Evolutionary conservation across 2,888 invertebrate species (phyloP), one percentile per base, ranked within the genome.

Genomic region (Petrophora chlorosata): DNA sequence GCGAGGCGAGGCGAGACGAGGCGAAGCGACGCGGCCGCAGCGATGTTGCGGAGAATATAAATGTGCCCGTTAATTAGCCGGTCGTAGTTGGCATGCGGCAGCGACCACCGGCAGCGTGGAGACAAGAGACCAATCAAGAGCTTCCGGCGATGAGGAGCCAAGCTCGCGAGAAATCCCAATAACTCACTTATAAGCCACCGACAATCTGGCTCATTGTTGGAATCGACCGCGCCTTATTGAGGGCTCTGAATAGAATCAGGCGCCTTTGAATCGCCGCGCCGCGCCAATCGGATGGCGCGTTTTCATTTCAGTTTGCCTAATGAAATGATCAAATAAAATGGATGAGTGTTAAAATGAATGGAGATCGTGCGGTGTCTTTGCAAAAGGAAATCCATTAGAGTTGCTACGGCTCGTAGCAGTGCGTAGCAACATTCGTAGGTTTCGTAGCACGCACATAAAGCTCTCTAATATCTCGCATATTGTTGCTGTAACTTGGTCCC

Each of bases 171-270:
- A 35, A 35, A 44, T 36, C 36, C 36, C 30, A 16, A 35, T 38
- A 45, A 38, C 45, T 45, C 38, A 38, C 32, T 38, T 45, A 32
- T 25, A 44, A 38, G 30, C 23, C 28, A 16, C 2, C 16, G 19
- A 44, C 30, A 30, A 44, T 36, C 36, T 16, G 34, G n/a, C 17
- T 17, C 32, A 38, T 45, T 45, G 45, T 45, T 26, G 14, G 28
- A 12, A 17, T 10, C 13, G 32, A 9, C 15, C 19, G 23, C 12
- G 8, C 16, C 16, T 35, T 36, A 16, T 36, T 15, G 3, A 23
- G 10, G 8, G 15, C 17, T 0, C 7, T 10, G 34, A 9, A 16
- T 25, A 22, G 9, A 44, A 42, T 34, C 34, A 42, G 19, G 13
- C n/a, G 34, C 33, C 28, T 25, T 26, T n/a, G n/a, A n/a, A n/a